Conservation (phyloP, 2,113 vertebrate species). For the Lathamus discolor region DNA sequence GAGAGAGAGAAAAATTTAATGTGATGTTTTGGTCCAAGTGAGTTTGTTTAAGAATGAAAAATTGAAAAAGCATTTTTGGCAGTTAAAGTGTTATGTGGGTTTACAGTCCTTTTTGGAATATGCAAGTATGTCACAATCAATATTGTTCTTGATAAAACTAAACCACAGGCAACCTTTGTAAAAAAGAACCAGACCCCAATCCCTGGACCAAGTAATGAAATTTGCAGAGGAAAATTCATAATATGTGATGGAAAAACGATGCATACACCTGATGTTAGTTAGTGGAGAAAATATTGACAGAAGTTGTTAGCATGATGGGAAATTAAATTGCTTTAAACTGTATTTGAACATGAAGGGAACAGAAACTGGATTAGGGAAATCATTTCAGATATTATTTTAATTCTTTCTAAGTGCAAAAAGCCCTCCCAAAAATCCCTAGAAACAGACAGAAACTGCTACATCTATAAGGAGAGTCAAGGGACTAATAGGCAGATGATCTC, state of each 20-base stretch:
- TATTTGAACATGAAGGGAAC: constrained; percentile 49
- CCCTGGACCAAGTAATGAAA: constrained; percentile 51
- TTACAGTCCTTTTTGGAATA: constrained; percentile 58
- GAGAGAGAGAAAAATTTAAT: constrained; percentile 51
- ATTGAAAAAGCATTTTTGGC: constrained; percentile 66
- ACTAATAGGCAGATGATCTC: not conserved
- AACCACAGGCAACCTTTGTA: constrained; percentile 37
- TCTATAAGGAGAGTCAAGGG: not conserved
- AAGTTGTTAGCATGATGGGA: constrained; percentile 54
- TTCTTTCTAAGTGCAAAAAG: constrained; percentile 28
- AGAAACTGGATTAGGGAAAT: constrained; percentile 64
- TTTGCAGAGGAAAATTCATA: constrained; percentile 44
- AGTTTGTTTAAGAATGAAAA: constrained; percentile 61
- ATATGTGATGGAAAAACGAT: constrained; percentile 38
- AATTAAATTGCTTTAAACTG: constrained; percentile 66
- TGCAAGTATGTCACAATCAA: constrained; percentile 59
- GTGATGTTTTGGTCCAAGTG: constrained; percentile 58
- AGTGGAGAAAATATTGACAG: constrained; percentile 42
- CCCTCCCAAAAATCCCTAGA: not conserved
- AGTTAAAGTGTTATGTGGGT: constrained; percentile 55
- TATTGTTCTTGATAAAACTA: constrained; percentile 64
- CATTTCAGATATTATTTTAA: constrained; percentile 51
- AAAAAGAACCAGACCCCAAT: constrained; percentile 43
- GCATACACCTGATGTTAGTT: constrained; percentile 59
- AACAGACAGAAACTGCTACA: not conserved